Evolutionary conservation across 2,113 vertebrate species (phyloP), one percentile per base, ranked within the genome.

Genomic region (Myiagra hebetior): DNA sequence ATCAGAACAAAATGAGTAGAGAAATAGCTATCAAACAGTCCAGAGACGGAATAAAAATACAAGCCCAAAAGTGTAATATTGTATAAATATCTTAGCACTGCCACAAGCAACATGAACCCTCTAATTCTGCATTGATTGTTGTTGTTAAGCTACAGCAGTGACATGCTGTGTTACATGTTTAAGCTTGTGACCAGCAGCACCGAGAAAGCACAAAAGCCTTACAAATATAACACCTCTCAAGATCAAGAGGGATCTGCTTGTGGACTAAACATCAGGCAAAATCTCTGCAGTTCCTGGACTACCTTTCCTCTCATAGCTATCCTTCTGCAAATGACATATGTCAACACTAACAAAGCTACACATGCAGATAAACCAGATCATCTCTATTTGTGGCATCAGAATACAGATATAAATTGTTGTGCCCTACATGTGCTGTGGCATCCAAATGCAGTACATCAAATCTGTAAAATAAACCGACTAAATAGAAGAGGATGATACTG

Each of bases 321-420:
- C 28, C 35, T 70, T 77, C 78, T 68, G 67, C 37, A 83, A 70
- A 75, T 62, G 47, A 70, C 22, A n/a, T 15, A 21, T 9, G 39
- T 18, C 75, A 93, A 56, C 16, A 15, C 6, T 30, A 68, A 55
- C 23, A 92, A 82, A 87, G 15, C 33, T 31, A 6, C 24, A 42
- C 0, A 0, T 10, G 42, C 75, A 75, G 42, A 55, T 37, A 79
- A 96, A 63, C 18, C 65, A 68, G 20, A 79, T 47, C 17, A 82
- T 30, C 33, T 60, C 49, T 62, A 35, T 62, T 46, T 57, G 56
- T 46, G 28, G 77, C 31, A 57, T 24, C 11, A 28, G 60, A 55
- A 74, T 14, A 44, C 2, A 53, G 4, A 44, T 20, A 44, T 13
- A 55, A 47, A 78, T 11, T 1, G 1, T 11, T 0, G 0, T 52